Conservation (phyloP, 2,888 invertebrate species). For the Carterocephalus palaemon region DNA sequence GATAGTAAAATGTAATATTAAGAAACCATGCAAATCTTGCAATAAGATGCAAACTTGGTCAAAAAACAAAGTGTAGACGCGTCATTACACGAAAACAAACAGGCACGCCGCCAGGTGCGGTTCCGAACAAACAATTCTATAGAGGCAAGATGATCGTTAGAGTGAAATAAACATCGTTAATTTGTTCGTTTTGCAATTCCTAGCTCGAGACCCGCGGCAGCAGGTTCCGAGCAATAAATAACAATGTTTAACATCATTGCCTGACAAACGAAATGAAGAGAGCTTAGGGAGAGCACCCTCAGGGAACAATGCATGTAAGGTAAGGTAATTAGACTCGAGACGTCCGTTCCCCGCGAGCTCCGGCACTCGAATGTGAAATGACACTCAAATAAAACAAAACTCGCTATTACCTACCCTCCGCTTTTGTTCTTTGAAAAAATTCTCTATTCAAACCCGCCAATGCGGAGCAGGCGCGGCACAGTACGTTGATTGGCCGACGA, state of each 20-base stretch:
- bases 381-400: constrained; percentile 76
- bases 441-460: constrained; percentile 76
- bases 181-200: constrained; percentile 66
- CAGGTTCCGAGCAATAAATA: constrained; percentile 63
- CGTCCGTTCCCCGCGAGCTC: constrained; percentile 61
- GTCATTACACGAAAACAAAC: constrained; percentile 30
- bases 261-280: constrained; percentile 52
- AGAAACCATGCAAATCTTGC: no score
- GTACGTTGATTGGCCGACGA: constrained; percentile 78
- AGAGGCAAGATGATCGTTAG: constrained; percentile 49
- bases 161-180: constrained; percentile 65
- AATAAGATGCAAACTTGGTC: no score
- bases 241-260: constrained; percentile 65
- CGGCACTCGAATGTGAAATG: constrained; percentile 67
- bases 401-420: constrained; percentile 75
- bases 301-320: constrained; percentile 57
- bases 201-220: constrained; percentile 43
- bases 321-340: constrained; percentile 72
- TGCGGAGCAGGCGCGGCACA: constrained; percentile 66
- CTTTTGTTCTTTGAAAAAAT: constrained; percentile 72
- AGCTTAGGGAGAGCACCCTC: constrained; percentile 55
- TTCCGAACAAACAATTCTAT: constrained; percentile 47
- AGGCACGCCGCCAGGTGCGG: constrained; percentile 43
- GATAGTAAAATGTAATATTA: no score
- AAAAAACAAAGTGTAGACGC: no score